Evolutionary conservation across 2,113 vertebrate species (phyloP).

Genomic region (Zosterops lateralis): DNA sequence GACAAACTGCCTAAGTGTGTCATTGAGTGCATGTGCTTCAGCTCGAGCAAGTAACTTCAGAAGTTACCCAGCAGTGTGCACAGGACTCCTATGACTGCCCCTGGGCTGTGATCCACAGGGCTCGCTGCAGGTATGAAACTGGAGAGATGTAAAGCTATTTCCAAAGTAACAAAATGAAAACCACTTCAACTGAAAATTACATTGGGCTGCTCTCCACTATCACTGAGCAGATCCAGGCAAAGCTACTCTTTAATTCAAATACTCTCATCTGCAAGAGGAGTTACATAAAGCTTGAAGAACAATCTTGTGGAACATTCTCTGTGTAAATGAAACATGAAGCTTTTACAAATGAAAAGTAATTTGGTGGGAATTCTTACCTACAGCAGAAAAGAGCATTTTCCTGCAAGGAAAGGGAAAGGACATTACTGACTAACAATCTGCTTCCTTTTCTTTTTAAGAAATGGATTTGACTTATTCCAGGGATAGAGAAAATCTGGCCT

Average conservation of each 20-base stretch:
- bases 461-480: not conserved
- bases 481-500: not conserved
- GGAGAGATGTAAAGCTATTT: not conserved
- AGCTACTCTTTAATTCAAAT: not conserved
- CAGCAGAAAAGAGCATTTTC: not conserved
- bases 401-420: not conserved
- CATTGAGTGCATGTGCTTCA: not conserved
- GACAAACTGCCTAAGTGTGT: not conserved
- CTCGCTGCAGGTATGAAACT: not conserved
- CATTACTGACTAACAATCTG: not conserved
- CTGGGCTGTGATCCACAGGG: not conserved
- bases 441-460: not conserved
- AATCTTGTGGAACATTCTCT: not conserved
- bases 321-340: not conserved
- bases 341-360: not conserved
- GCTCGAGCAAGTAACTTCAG: not conserved
- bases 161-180: not conserved
- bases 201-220: not conserved
- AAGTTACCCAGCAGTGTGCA: too few species aligned
- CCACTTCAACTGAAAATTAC: not conserved
- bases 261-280: not conserved
- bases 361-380: not conserved
- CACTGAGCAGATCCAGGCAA: not conserved
- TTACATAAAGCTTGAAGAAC: not conserved
- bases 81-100: not conserved